Evolutionary conservation across 2,797 vertebrate genomes (phyloP).

Genomic region (Melanotaenia maccullochi): DNA sequence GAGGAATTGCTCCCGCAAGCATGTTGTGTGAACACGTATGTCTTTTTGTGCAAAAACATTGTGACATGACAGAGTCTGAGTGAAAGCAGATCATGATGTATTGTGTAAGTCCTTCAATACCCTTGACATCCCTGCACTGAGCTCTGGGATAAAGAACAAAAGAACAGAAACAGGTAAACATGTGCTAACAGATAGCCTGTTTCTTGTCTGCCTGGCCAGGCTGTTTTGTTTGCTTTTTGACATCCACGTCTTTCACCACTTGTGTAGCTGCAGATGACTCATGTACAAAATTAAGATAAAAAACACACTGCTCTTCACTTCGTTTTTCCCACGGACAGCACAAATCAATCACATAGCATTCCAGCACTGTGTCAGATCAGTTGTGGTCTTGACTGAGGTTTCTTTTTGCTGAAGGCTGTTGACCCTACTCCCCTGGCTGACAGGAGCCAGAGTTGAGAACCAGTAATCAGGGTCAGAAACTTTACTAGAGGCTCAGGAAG

Average conservation of each 20-base stretch:
- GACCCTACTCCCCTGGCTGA: constrained; percentile 70
- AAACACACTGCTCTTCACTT: constrained; percentile 5
- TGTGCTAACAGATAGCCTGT: constrained; percentile 70
- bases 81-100: constrained; percentile 76
- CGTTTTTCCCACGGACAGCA: constrained; percentile 37
- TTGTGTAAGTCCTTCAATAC: constrained; percentile 73
- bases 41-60: constrained; percentile 67
- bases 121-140: constrained; percentile 70
- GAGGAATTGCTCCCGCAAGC: constrained; percentile 52
- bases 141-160: constrained; percentile 75
- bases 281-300: constrained; percentile 29
- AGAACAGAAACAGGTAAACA: constrained; percentile 72
- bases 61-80: constrained; percentile 75
- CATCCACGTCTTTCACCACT: constrained; percentile 41
- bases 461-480: constrained; percentile 78
- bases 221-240: constrained; percentile 48
- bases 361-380: constrained; percentile 54
- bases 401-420: constrained; percentile 69
- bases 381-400: constrained; percentile 49
- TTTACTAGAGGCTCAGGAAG: constrained; percentile 76
- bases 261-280: constrained; percentile 31
- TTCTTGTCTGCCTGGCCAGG: constrained; percentile 48
- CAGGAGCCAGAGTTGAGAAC: constrained; percentile 75
- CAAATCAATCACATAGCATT: constrained; percentile 56
- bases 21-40: constrained; percentile 67